phyloP scores from a whole-genome alignment of 2,888 invertebrate species.

The Sinodicranocentrus sp. region DNA sequence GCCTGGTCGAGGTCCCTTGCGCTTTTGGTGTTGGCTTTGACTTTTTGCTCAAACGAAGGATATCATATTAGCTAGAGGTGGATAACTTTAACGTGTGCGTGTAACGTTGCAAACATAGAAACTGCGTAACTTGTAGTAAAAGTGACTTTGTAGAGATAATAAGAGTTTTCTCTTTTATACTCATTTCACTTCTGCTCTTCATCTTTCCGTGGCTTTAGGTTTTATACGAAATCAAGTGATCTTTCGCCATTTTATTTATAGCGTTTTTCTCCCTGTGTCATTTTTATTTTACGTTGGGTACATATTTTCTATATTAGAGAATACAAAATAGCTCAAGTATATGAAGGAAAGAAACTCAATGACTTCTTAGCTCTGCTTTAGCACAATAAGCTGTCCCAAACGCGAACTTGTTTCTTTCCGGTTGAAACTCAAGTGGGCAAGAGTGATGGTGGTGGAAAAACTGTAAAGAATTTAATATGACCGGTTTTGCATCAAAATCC shows the following conservation, averaged over 20 bases:
- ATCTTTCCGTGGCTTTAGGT: background rate
- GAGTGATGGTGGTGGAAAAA: slow-evolving; percentile 11
- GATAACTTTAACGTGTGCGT: background rate
- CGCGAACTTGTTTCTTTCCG: background rate
- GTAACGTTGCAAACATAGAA: background rate
- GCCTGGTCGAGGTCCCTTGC: too few species aligned
- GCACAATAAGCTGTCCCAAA: too few species aligned
- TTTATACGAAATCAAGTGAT: slow-evolving; percentile 18
- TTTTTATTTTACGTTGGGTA: background rate
- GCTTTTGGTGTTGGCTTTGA: too few species aligned
- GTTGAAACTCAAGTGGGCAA: background rate
- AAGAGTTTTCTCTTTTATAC: background rate
- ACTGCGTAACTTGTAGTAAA: background rate
- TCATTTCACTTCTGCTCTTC: background rate
- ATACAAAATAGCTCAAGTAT: background rate
- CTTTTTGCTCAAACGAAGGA: too few species aligned
- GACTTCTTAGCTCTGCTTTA: too few species aligned
- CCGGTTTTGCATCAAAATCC: slow-evolving; percentile 35
- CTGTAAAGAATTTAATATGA: slow-evolving; percentile 30
- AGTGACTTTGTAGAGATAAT: background rate
- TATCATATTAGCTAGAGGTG: too few species aligned
- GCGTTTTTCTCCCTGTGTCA: background rate
- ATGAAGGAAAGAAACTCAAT: too few species aligned
- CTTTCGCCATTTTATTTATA: background rate
- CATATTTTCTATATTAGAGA: background rate